A percentile compares a stretch with the other conserved stretches of the same genome.
Evolutionary conservation across 2,113 vertebrate species (phyloP).

Genomic region (Entomyzon cyanotis): DNA sequence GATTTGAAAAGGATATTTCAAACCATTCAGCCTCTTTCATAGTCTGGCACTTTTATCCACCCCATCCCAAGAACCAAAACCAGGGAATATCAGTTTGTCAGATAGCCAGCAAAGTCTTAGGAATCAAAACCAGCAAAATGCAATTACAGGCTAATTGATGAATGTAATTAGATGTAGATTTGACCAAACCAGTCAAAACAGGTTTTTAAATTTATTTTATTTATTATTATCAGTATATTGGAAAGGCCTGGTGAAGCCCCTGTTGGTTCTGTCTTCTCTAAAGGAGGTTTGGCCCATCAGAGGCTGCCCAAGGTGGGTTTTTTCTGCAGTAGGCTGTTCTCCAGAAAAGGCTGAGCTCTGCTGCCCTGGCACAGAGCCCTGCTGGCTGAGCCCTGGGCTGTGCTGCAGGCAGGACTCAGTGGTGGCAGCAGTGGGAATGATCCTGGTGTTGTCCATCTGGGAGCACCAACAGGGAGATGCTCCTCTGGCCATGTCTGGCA

Average conservation of each 20-base stretch:
- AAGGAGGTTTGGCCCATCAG: background rate
- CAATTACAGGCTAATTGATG: constrained; percentile 49
- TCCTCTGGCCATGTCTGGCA: background rate
- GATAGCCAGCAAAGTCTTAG: background rate
- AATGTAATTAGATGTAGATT: constrained; percentile 35
- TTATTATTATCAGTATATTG: fast-evolving
- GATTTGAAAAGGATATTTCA: background rate
- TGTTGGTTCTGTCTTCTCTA: background rate
- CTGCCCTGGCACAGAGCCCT: too few species aligned
- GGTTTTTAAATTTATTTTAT: background rate
- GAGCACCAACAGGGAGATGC: background rate
- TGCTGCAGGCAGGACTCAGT: background rate
- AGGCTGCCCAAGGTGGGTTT: fast-evolving
- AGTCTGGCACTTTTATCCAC: background rate
- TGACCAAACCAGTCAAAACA: background rate
- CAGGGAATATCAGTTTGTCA: background rate
- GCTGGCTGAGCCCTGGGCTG: fast-evolving
- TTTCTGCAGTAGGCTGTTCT: too few species aligned
- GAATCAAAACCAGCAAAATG: constrained; percentile 24
- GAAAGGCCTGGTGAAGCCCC: background rate
- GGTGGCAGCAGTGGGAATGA: background rate
- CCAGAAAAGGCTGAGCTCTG: too few species aligned
- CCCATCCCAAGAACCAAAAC: background rate
- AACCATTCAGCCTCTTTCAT: background rate
- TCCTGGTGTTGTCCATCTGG: fast-evolving